Conservation (phyloP, 1,140 invertebrate species). For the Bemisia tabaci region DNA sequence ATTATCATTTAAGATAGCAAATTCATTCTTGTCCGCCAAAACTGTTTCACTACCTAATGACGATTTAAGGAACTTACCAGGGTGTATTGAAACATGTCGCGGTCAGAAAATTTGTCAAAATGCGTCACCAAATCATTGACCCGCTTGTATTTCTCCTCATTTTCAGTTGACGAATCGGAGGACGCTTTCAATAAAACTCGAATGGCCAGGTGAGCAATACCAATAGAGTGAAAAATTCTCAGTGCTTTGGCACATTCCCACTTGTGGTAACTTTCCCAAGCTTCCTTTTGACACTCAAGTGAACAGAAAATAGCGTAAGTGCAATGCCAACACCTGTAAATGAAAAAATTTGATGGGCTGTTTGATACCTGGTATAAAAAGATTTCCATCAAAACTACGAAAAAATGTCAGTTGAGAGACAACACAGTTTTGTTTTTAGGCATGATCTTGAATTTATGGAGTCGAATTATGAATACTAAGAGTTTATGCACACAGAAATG, state of each 20-base stretch:
- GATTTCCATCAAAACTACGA: too few species aligned
- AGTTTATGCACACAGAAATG: too few species aligned
- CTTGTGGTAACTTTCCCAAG: slow-evolving; percentile 47
- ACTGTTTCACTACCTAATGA: too few species aligned
- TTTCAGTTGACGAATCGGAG: slow-evolving; percentile 14
- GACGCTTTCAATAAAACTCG: slow-evolving; percentile 40
- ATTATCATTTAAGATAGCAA: too few species aligned
- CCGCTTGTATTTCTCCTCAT: slow-evolving; percentile 24
- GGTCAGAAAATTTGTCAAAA: slow-evolving; percentile 39
- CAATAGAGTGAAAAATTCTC: slow-evolving; percentile 46
- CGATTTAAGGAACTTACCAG: too few species aligned
- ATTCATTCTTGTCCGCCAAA: too few species aligned
- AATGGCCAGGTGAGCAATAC: slow-evolving; percentile 59
- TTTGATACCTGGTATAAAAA: too few species aligned
- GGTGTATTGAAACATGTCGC: slow-evolving; percentile 48
- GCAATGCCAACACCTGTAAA: slow-evolving; percentile 45
- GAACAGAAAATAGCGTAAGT: slow-evolving; percentile 49
- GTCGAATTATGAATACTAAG: too few species aligned
- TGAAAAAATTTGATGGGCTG: too few species aligned
- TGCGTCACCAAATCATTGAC: slow-evolving; percentile 46
- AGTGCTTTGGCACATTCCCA: slow-evolving; percentile 58
- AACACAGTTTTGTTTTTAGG: too few species aligned
- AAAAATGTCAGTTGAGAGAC: too few species aligned
- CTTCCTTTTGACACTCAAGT: slow-evolving; percentile 40
- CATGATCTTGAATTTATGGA: too few species aligned